Conservation (phyloP, 2,888 invertebrate species). For the Drosophila kambysellisi region DNA sequence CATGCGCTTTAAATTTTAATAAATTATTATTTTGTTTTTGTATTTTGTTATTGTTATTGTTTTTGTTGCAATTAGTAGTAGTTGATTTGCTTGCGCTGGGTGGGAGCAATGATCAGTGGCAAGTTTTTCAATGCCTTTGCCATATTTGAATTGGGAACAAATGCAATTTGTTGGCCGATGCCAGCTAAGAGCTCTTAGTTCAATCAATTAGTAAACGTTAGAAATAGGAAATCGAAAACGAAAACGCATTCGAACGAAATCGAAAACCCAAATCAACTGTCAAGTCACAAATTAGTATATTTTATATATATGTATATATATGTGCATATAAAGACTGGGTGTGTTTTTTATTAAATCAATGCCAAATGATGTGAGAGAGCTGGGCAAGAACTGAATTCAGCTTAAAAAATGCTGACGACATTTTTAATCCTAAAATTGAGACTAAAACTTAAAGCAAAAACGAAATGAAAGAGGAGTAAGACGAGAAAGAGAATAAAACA, state of each 20-base stretch:
- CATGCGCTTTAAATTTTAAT: constrained; percentile 77
- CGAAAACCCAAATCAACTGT: constrained; percentile 81
- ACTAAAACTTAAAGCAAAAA: constrained; percentile 60
- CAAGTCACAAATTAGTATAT: constrained; percentile 57
- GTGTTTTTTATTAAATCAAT: constrained; percentile 64
- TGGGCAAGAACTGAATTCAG: constrained; percentile 56
- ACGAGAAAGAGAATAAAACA: background rate
- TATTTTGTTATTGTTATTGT: constrained; percentile 30
- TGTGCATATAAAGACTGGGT: constrained; percentile 32
- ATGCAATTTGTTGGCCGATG: constrained; percentile 16
- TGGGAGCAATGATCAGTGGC: constrained; percentile 54
- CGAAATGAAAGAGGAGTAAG: background rate
- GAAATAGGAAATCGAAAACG: constrained; percentile 51
- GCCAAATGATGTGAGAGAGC: constrained; percentile 56
- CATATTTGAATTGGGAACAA: constrained; percentile 9
- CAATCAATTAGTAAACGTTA: constrained; percentile 11
- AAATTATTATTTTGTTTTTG: constrained; percentile 59
- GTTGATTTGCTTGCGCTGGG: constrained; percentile 23
- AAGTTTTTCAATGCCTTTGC: constrained; percentile 35
- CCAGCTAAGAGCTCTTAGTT: constrained; percentile 5
- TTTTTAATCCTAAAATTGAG: constrained; percentile 80
- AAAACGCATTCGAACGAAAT: constrained; percentile 58
- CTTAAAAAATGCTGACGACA: constrained; percentile 79
- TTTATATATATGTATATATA: constrained; percentile 19
- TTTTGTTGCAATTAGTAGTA: constrained; percentile 3